Base-by-base conservation (phyloP, 1,140 invertebrate genomes). In the Eueides isabella region DNA sequence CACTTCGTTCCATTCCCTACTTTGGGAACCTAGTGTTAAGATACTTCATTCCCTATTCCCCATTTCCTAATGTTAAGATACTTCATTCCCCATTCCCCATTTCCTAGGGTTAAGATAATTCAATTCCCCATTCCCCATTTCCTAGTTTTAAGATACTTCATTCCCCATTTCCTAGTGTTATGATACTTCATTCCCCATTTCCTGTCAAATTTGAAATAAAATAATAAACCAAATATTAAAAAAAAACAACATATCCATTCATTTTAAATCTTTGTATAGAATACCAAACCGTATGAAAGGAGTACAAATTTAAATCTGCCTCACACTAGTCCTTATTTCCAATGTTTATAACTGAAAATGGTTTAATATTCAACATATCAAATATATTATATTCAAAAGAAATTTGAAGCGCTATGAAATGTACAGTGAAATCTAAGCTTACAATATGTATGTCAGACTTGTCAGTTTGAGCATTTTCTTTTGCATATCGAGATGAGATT, bases 371-470 rank as follows among this genome's bases (percentile, higher is more conserved):
- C 41, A n/a, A 7, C 41, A n/a, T 2, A 19, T 19, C n/a, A 19
- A 3, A 7, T n/a, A 44, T 29, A 30, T 41, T 16, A 44, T 62
- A 67, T 67, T 63, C 48, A 29, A 61, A 67, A 68, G 61, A 44
- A 48, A 67, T 78, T 38, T 79, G 67, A 79, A 61, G 74, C 70
- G 77, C 71, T 76, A 76, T 71, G 67, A 76, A 79, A 76, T 79
- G 71, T 41, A 78, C 61, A 41, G 71, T 71, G 71, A 73, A 73
- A 71, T 75, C 67, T 71, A 63, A 72, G 67, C 76, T 75, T 38
- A 71, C 65, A 67, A 71, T 77, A 75, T 74, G 70, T 67, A 70
- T 71, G 67, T 67, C 64, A 71, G 62, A 66, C 55, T 44, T n/a
- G n/a, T 44, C 14, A 38, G 41, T 44, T 19, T 72, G 72, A 74